Base-by-base conservation (phyloP, 2,888 invertebrate genomes). In the Hymenopus coronatus region DNA sequence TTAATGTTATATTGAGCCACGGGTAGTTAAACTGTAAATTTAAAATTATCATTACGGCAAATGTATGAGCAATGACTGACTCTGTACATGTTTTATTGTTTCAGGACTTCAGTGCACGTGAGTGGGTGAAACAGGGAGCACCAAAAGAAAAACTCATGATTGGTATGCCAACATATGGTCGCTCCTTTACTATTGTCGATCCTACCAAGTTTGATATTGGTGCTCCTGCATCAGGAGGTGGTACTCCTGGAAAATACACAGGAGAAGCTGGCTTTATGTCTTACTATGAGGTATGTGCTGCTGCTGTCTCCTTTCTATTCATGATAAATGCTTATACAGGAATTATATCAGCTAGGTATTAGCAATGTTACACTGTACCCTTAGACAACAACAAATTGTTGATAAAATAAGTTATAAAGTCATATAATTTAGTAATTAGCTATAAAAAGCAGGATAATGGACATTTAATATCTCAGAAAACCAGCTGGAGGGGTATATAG, bases 181-280 rank as follows among this genome's bases (percentile, higher is more conserved):
- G 98, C 89, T 97, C 98, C 15, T 98, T 98, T 93, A 97, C 97
- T 33, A 94, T 99, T 87, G 96, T 97, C 84, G 97, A 98, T 92
- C 95, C 95, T 7, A 96, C 97, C 0, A 97, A 98, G 92, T 98
- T 98, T 91, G 98, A 98, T 92, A 98, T 99, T 91, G 98, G 98
- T 3, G 98, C 98, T 0, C 96, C 98, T 0, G 98, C 98, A 2
- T 97, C 96, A 83, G 98, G 97, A 54, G 98, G 98, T 88, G 98
- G 98, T 82, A 81, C 87, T 8, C 94, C 97, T 0, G 98, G 98
- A 87, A 97, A 97, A 91, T 99, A 96, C 93, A 99, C 98, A 1
- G 96, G 97, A 91, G 99, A 99, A 93, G 96, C 98, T 9, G 99
- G 99, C 27, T 98, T 99, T 93, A 96, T 98, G 93, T 97, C 98